Percentiles rank a stretch among this genome's conserved stretches.
phyloP scores from a whole-genome alignment of 2,113 vertebrate species.

The Andinoacara biseriatus region DNA sequence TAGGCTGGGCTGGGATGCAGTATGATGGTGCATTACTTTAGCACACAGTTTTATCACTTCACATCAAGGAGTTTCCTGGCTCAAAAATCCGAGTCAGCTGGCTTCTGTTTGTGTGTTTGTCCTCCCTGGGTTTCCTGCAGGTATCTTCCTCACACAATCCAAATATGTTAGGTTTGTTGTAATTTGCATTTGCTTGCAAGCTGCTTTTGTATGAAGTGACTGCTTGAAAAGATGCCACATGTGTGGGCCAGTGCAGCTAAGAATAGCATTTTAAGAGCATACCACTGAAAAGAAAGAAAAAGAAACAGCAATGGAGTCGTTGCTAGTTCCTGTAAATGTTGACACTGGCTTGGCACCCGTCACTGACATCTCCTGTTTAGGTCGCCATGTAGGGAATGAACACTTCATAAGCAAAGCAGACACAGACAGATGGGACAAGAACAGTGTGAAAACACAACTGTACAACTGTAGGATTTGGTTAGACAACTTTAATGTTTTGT shows the following conservation, averaged over 20 bases:
- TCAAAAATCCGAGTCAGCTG: too few relatives aligned
- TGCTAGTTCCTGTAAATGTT: slow-evolving; percentile 48
- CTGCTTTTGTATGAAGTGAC: background rate
- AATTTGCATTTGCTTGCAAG: background rate
- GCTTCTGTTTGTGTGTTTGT: too few relatives aligned
- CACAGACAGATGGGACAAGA: background rate
- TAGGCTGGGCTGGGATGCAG: too few relatives aligned
- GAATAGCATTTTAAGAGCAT: background rate
- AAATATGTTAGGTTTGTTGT: background rate
- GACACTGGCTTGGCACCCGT: slow-evolving; percentile 36
- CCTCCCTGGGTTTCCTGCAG: too few relatives aligned
- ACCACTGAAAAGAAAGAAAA: background rate
- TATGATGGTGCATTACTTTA: too few relatives aligned
- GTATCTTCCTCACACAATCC: too few relatives aligned
- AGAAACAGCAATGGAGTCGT: slow-evolving; percentile 2
- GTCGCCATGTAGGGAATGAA: slow-evolving; percentile 61
- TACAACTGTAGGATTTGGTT: background rate
- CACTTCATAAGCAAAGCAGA: background rate
- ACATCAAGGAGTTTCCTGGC: too few relatives aligned
- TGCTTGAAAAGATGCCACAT: background rate
- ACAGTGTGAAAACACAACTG: background rate
- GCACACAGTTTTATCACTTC: too few relatives aligned
- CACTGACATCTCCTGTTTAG: slow-evolving; percentile 11
- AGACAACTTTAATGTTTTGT: background rate
- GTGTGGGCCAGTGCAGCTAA: background rate